Evolutionary conservation across 2,797 vertebrate genomes (phyloP), one percentile per base, ranked within the genome.

Genomic region (Enteromius argenteus): DNA sequence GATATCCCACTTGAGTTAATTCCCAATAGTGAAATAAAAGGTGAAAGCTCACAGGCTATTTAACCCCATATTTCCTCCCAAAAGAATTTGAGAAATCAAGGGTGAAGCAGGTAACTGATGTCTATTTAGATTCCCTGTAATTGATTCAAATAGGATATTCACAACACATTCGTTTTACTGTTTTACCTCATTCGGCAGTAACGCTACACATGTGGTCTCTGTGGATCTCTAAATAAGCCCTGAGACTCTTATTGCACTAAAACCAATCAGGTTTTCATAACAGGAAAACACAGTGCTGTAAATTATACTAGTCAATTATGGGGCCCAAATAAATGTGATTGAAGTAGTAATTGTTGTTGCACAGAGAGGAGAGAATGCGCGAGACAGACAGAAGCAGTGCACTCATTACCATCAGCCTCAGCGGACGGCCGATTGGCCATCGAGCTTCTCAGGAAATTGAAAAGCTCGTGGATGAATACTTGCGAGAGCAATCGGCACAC

Each of bases 321-420:
- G 32, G 23, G 19, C 49, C 60, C 69, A 79, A 80, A 86, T 79
- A 53, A 84, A 84, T 74, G 79, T 69, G 79, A 82, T 74, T 79
- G 85, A 82, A 80, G 81, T 68, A 79, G 84, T 84, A 82, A 84
- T 84, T 84, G 83, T 79, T 80, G 75, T 83, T 72, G 68, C 51
- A 37, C 32, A 39, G 85, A 51, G 66, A 81, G 73, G 27, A 35
- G 13, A 32, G 42, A 73, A 79, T n/a, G 42, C 32, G 30, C 5
- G 9, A 83, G 51, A 56, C 71, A 39, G 62, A 76, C 30, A 42
- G 14, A 76, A 62, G 60, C 68, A 46, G 56, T 5, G 66, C 35
- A 21, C 80, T 84, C 66, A 67, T 80, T 80, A 75, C 49, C 60
- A 71, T 80, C 69, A 76, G 80, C 68, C 82, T 81, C 86, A 68